Percentiles rank a stretch among this genome's conserved stretches.
Evolutionary conservation across 1,140 invertebrate genomes (phyloP).

Genomic region (Pteromalus puparum): DNA sequence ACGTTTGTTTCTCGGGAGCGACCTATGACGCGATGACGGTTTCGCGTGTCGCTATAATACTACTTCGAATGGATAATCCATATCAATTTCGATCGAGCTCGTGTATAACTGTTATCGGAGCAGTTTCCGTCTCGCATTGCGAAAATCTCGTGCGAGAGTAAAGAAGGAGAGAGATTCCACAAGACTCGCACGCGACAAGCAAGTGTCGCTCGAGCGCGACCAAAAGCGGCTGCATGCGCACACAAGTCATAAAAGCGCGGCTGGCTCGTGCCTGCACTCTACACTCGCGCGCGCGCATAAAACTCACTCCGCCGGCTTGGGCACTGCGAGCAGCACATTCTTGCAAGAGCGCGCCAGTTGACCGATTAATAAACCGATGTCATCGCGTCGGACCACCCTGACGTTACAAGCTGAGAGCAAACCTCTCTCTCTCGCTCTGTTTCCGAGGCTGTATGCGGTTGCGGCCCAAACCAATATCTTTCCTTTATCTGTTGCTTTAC

Average conservation of each 20-base stretch:
- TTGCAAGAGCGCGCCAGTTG: slow-evolving; percentile 64
- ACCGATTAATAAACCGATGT: slow-evolving; percentile 74
- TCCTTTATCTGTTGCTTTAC: slow-evolving; percentile 23
- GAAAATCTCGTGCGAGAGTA: slow-evolving; percentile 11
- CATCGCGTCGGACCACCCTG: slow-evolving; percentile 70
- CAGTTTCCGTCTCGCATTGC: slow-evolving; percentile 12
- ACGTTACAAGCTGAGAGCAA: slow-evolving; percentile 60
- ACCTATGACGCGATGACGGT: slow-evolving; percentile 26
- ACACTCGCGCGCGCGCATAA: slow-evolving; percentile 33
- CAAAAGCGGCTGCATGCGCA: slow-evolving; percentile 22
- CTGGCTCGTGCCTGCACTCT: slow-evolving; percentile 26
- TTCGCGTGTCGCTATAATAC: slow-evolving; percentile 17
- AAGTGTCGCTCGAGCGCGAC: slow-evolving; percentile 22
- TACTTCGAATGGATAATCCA: neutral
- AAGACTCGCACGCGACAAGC: neutral
- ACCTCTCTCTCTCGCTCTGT: slow-evolving; percentile 7
- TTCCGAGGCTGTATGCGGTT: neutral
- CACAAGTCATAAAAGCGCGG: slow-evolving; percentile 37
- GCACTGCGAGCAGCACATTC: slow-evolving; percentile 64
- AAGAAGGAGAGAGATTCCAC: neutral
- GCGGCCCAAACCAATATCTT: neutral
- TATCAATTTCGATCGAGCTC: too few species aligned
- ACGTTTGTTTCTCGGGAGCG: slow-evolving; percentile 35
- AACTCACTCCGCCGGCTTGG: neutral
- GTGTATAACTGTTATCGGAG: too few species aligned